Conservation (phyloP, 2,113 vertebrate genomes). For the Thymallus thymallus region DNA sequence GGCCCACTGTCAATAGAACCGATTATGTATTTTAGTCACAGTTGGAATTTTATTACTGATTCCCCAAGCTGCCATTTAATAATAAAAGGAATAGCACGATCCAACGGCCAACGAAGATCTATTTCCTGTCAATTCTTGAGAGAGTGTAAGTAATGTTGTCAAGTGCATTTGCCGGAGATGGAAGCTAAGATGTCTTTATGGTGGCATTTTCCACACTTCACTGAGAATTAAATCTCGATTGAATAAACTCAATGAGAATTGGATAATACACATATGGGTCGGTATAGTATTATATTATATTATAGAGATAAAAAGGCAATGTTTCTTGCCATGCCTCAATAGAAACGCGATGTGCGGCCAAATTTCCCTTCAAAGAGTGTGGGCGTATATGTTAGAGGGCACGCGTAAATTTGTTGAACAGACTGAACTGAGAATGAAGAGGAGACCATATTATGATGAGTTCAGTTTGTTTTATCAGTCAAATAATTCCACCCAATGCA, state of each 20-base stretch:
- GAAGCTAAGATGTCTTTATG: background rate
- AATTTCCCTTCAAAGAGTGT: background rate
- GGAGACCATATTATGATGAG: background rate
- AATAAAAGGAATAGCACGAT: background rate
- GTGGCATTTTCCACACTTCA: no score
- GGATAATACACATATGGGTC: background rate
- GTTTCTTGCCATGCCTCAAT: background rate
- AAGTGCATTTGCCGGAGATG: background rate
- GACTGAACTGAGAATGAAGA: background rate
- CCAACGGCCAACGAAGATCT: background rate
- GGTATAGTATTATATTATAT: background rate
- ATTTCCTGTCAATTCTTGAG: background rate
- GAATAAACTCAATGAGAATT: background rate
- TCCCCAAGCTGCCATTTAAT: background rate
- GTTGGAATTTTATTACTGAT: background rate
- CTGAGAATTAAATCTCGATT: no score
- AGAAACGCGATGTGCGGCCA: background rate
- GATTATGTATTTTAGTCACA: background rate
- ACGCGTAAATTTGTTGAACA: background rate
- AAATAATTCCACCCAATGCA: background rate
- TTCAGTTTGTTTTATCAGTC: background rate
- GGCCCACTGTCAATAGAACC: background rate
- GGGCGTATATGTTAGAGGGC: background rate
- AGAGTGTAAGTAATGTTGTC: background rate
- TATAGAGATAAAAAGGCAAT: background rate